Evolutionary conservation across 2,888 invertebrate species (phyloP).

Genomic region (Drosophila bunnanda): DNA sequence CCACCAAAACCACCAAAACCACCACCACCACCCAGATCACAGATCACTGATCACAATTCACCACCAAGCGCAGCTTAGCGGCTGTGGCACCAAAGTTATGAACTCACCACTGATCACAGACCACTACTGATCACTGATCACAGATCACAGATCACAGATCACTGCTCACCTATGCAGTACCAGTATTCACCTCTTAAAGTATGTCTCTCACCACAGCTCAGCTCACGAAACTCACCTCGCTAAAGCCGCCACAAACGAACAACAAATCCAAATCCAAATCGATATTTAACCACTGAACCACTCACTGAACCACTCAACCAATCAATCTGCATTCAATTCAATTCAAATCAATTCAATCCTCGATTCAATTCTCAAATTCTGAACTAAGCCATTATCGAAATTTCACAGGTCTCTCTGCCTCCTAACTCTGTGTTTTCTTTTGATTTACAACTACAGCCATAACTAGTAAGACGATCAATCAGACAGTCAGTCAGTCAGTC

Average conservation of each 20-base stretch:
- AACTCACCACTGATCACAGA: constrained; percentile 47
- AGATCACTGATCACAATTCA: constrained; percentile 32
- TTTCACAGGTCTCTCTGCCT: constrained; percentile 75
- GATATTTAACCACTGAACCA: constrained; percentile 48
- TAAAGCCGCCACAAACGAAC: constrained; percentile 53
- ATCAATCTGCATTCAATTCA: constrained; percentile 42
- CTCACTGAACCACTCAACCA: constrained; percentile 47
- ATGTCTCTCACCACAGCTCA: constrained; percentile 59
- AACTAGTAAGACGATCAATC: constrained; percentile 31
- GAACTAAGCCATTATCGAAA: constrained; percentile 82
- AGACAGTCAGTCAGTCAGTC: constrained; percentile 15
- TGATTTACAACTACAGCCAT: constrained; percentile 44
- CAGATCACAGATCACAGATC: constrained; percentile 36
- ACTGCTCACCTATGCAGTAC: constrained; percentile 38
- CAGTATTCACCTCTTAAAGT: constrained; percentile 57
- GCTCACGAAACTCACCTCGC: constrained; percentile 52
- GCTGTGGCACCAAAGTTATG: constrained; percentile 36
- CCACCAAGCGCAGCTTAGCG: constrained; percentile 42
- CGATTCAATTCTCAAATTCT: constrained; percentile 59
- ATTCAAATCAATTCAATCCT: constrained; percentile 55
- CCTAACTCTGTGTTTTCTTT: constrained; percentile 45
- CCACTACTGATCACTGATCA: constrained; percentile 54
- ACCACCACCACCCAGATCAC: constrained; percentile 45
- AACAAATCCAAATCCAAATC: constrained; percentile 49
- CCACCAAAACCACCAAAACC: constrained; percentile 28